A percentile compares a stretch with the other conserved stretches of the same genome.
These are phyloP conservation scores for Aurelia sp. DNA, from an alignment of 30 jellyfish, hydroid and myxozoan species.

Conservation along the genomic window DNA sequence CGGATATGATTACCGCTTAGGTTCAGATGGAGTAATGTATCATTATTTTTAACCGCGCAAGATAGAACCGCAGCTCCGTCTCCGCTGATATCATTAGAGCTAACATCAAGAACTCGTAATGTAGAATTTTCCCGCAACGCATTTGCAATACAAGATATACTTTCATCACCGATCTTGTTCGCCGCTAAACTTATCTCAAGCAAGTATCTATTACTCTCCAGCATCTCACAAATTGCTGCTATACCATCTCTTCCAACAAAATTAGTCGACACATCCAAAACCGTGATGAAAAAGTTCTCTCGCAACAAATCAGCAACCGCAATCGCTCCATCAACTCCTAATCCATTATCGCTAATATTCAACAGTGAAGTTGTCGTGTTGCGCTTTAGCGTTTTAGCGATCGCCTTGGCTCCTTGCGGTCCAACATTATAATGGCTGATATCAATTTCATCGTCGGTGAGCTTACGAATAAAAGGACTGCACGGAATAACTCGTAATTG, in stretches of 20 bases:
- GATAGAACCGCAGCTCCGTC: conserved; percentile 39
- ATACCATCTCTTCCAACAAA: conserved; percentile 41
- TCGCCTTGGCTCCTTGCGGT: conserved; percentile 69
- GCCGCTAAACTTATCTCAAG: conserved; percentile 59
- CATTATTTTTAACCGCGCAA: conserved; percentile 31
- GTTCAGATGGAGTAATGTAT: conserved; percentile 22
- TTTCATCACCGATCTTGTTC: conserved; percentile 13
- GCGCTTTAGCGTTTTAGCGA: conserved; percentile 38
- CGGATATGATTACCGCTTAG: conserved; percentile 58
- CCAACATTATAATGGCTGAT: conserved; percentile 71
- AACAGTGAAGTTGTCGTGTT: conserved; percentile 50
- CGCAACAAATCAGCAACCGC: conserved; percentile 59
- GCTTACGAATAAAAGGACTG: conserved; percentile 52
- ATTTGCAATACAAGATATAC: conserved; percentile 4
- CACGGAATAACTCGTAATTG: conserved; percentile 34
- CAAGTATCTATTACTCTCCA: conserved; percentile 26
- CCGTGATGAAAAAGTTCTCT: conserved; percentile 56
- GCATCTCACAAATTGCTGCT: conserved; percentile 29
- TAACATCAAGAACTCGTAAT: conserved; percentile 36
- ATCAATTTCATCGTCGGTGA: conserved; percentile 57
- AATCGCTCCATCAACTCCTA: conserved; percentile 53
- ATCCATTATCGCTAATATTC: conserved; percentile 67
- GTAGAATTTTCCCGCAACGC: conserved; percentile 40
- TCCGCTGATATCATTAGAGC: conserved; percentile 41
- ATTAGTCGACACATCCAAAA: conserved; percentile 62